Percentiles rank a stretch among this genome's conserved stretches.
These are phyloP conservation scores for Amazona vittata DNA, from an alignment of 2,113 vertebrate genomes.

Conservation along the genomic window DNA sequence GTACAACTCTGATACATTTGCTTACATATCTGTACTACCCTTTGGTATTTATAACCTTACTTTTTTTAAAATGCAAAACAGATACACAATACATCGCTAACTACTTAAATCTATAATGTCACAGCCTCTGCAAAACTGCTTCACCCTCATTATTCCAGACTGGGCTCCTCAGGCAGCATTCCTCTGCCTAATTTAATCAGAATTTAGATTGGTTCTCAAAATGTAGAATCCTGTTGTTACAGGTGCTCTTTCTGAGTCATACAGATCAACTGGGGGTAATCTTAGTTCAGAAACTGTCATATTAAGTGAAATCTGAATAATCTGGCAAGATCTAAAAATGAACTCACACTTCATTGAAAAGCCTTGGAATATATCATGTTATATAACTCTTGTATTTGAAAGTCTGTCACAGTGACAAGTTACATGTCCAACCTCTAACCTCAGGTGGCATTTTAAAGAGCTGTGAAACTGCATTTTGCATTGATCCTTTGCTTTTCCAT, in stretches of 20 bases:
- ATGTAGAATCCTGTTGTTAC: background rate
- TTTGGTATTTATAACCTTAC: background rate
- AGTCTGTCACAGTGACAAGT: background rate
- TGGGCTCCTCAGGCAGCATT: background rate
- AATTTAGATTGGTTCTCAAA: background rate
- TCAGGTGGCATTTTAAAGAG: background rate
- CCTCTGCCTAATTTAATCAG: background rate
- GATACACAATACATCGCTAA: background rate
- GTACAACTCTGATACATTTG: background rate
- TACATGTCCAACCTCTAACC: background rate
- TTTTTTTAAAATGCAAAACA: background rate
- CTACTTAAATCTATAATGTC: background rate
- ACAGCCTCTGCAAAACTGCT: background rate
- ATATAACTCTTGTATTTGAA: background rate
- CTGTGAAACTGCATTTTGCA: background rate
- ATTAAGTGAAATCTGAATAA: slow-evolving; percentile 15
- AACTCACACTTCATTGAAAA: background rate
- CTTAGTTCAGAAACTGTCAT: background rate
- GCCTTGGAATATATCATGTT: background rate
- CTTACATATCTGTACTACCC: background rate
- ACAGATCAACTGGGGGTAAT: slow-evolving; percentile 3
- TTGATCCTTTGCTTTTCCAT: background rate
- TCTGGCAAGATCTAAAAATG: slow-evolving; percentile 34
- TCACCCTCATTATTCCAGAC: background rate
- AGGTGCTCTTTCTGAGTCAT: background rate